Evolutionary conservation across 92 coral and sea anemone species (phyloP), one percentile per base, ranked within the genome.

Genomic region (Heliopora coerulea): DNA sequence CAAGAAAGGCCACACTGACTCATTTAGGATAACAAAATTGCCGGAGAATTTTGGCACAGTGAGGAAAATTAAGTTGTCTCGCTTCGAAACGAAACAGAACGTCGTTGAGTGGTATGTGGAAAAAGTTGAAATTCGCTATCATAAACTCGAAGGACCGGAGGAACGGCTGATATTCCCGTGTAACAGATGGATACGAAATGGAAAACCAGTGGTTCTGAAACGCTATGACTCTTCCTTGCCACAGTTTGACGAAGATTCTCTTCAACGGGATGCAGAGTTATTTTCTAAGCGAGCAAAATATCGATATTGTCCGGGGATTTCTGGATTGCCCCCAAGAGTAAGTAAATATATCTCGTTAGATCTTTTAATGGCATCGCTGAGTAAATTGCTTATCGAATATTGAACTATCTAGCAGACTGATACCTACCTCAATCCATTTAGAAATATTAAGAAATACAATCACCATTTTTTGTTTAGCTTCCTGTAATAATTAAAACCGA

Each of bases 41-140:
- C 28, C 83, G 1, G 49, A 80, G 11, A 79, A 75, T 46, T 78
- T 90, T 20, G 93, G 92, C 29, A 86, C 89, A 3, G 83, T 90
- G 21, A 67, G 78, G 17, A 95, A 90, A 54, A 57, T 95, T 8
- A 83, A 83, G 73, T 81, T 95, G 0, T 72, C 68, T 49, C 90
- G 99, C 15, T 82, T 88, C 1, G 96, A 95, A 30, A 37, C 85
- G 28, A 87, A 86, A 31, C 82, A 87, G 75, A 85, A 85, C 48
- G 67, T 88, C 59, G 99, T 95, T 1, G 96, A 90, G 3, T 95
- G 99, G 99, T 90, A 88, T 59, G 91, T 95, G 24, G 99, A 95
- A 46, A 88, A 89, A 68, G 85, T 95, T 8, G 95, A 90, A 62
- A 79, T 95, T 20, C 87, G 95, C 0, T 87, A 87, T 13, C 89